Conservation (phyloP, 2,888 invertebrate genomes). For the Thereva nobilitata region DNA sequence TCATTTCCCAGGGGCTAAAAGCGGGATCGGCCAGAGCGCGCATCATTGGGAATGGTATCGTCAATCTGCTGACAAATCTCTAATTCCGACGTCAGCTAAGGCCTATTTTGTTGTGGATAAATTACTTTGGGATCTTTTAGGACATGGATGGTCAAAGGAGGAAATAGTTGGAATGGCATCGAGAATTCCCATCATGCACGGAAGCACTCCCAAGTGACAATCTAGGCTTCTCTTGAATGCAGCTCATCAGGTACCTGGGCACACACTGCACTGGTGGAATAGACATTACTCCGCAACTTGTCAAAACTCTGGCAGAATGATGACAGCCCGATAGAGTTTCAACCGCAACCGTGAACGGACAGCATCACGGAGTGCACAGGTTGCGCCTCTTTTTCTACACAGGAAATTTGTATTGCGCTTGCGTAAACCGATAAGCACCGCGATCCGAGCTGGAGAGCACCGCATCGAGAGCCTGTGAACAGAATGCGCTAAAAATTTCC, state of each 20-base stretch:
- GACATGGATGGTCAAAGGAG: not conserved
- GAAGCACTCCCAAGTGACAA: constrained; percentile 9
- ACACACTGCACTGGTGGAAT: not conserved
- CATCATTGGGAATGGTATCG: constrained; percentile 1
- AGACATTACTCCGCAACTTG: constrained; percentile 11
- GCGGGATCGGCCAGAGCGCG: not conserved
- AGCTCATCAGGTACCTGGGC: not conserved
- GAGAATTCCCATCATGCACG: constrained; percentile 45
- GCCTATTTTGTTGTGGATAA: too few relatives aligned
- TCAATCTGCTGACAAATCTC: too few relatives aligned
- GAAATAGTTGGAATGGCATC: constrained; percentile 43
- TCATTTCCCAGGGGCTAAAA: not conserved
- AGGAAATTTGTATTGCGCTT: constrained; percentile 32
- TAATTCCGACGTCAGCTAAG: not conserved
- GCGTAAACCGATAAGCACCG: constrained; percentile 21
- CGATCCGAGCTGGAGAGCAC: not conserved
- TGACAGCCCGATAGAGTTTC: constrained; percentile 34
- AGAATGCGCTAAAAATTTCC: constrained; percentile 19
- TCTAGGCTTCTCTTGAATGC: too few relatives aligned
- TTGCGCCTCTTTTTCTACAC: constrained; percentile 20
- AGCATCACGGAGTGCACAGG: not conserved
- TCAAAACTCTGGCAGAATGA: constrained; percentile 27
- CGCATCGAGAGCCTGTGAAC: constrained; percentile 22
- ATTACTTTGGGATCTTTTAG: too few relatives aligned
- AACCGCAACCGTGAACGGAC: constrained; percentile 9